Base-by-base conservation (phyloP, 2,797 vertebrate genomes). In the Gadopsis marmoratus region DNA sequence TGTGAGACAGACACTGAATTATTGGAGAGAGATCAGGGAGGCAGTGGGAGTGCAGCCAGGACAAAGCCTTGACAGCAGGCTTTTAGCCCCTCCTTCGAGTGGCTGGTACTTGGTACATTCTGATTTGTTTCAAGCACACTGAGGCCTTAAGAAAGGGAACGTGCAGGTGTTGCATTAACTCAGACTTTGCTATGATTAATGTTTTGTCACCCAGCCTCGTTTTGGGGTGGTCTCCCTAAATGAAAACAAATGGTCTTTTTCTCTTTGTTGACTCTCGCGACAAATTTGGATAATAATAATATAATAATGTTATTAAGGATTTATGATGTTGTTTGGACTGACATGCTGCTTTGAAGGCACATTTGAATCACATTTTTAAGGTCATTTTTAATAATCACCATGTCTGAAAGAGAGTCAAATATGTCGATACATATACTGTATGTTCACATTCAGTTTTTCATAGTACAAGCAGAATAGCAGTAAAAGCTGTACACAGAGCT, bases 161-260 rank as follows among this genome's bases (percentile, higher is more conserved):
- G 62, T 29, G 55, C 4, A 5, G 17, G 5, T 26, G 47, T 5
- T 51, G 26, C 31, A 58, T 48, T 71, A 53, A 81, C 26, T 23
- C 10, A 71, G 19, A 58, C 39, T 56, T 72, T 60, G 6, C n/a
- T 2, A 50, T 86, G 79, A 88, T 85, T 88, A 81, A 88, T 83
- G 58, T 48, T 76, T 71, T 73, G 56, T 82, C 66, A 64, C 56
- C 50, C 67, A 35, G 60, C 59, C 70, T 76, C 5, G 0, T 73
- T 77, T 65, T 68, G 16, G 17, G 35, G 47, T 55, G 70, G 33
- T 73, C 33, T 58, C 17, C n/a, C 55, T 59, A 77, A 83, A 84
- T 87, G 31, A 84, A 78, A 81, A 85, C 62, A 81, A 78, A 87
- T 74, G 62, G 50, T 31, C 68, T 62, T 45, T 64, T 78, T 78